Percentiles rank a stretch among this genome's conserved stretches.
phyloP scores from a whole-genome alignment of 2,888 invertebrate genomes.

The Pediacus dermestoides region DNA sequence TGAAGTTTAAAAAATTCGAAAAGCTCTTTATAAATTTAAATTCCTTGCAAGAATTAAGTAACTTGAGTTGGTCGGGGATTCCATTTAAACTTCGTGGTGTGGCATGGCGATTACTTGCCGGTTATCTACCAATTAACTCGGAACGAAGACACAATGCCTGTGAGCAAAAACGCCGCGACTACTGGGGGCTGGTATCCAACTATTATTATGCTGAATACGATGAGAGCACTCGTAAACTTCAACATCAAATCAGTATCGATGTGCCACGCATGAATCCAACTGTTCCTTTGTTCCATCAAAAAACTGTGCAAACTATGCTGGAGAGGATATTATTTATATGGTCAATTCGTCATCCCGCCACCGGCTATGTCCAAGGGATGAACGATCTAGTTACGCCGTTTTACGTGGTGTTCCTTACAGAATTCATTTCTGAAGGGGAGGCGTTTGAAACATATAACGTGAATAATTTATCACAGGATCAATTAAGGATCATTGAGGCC shows the following conservation, averaged over 20 bases:
- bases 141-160: conserved; percentile 85
- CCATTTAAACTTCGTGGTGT: conserved; percentile 76
- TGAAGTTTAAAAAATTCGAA: conserved; percentile 83
- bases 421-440: conserved; percentile 75
- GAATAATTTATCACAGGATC: conserved; percentile 69
- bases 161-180: conserved; percentile 90
- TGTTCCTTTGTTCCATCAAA: conserved; percentile 94
- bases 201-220: conserved; percentile 92
- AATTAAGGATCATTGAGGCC: conserved; percentile 88
- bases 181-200: conserved; percentile 91
- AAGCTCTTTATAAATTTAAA: conserved; percentile 72
- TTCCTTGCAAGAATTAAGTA: conserved; percentile 82
- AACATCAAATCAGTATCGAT: conserved; percentile 96
- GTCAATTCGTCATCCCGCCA: conserved; percentile 99
- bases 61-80: conserved; percentile 94
- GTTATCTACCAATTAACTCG: conserved; percentile 91
- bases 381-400: conserved; percentile 98
- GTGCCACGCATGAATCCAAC: conserved; percentile 99
- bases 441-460: conserved; percentile 82
- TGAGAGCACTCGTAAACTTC: conserved; percentile 88
- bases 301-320: conserved; percentile 92
- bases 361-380: conserved; percentile 98
- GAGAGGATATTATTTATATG: conserved; percentile 98
- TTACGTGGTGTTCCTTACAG: conserved; percentile 97
- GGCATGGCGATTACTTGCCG: conserved; percentile 51